Conservation (phyloP, 2,888 invertebrate genomes). For the Agrochola lota region DNA sequence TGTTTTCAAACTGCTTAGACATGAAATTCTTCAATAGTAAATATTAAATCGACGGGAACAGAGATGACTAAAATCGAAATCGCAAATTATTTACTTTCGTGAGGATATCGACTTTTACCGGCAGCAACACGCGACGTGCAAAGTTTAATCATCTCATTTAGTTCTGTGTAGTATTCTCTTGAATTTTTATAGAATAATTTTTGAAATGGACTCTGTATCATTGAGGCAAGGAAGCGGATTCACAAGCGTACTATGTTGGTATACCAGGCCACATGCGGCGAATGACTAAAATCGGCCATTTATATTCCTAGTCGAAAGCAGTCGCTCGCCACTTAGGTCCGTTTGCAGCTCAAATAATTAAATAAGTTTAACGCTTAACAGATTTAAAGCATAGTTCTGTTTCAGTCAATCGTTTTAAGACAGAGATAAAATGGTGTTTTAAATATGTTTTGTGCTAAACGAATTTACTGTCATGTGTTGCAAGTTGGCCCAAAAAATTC, state of each 20-base stretch:
- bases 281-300: background rate
- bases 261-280: no score
- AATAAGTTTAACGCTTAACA: background rate
- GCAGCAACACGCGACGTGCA: conserved; percentile 17
- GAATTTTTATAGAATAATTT: conserved; percentile 7
- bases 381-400: background rate
- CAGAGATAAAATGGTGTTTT: background rate
- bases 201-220: conserved; percentile 72
- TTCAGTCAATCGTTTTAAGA: background rate
- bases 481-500: background rate
- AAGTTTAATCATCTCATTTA: conserved; percentile 26
- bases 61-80: background rate
- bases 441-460: background rate
- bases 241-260: background rate
- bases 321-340: background rate
- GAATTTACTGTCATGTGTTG: background rate
- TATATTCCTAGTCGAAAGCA: background rate
- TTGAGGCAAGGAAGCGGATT: conserved; percentile 60
- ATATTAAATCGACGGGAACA: background rate
- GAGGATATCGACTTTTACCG: background rate
- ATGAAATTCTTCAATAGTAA: background rate
- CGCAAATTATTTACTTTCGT: background rate
- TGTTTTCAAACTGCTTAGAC: no score
- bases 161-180: conserved; percentile 12
- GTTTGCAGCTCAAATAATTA: background rate